Conservation (phyloP, 2,888 invertebrate species). For the Polylopha cassiicola region DNA sequence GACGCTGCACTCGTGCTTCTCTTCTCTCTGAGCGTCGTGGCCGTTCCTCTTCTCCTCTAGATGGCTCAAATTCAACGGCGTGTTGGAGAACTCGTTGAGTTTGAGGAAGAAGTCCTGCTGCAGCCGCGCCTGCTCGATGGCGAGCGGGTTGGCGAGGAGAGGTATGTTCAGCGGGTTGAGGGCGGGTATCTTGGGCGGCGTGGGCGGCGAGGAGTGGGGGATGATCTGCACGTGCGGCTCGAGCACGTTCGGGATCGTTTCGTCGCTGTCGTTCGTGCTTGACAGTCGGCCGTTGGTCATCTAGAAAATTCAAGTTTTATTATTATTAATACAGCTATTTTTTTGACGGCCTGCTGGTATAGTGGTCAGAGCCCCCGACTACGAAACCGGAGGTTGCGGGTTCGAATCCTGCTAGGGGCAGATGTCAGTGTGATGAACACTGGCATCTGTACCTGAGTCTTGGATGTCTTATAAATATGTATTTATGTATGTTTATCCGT, state of each 20-base stretch:
- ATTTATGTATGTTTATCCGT: too few species aligned
- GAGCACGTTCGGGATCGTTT: slow-evolving; percentile 67
- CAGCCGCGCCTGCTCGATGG: slow-evolving; percentile 63
- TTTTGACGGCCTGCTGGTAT: too few species aligned
- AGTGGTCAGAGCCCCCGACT: too few species aligned
- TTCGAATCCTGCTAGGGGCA: too few species aligned
- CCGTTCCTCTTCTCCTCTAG: slow-evolving; percentile 58
- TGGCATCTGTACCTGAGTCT: too few species aligned
- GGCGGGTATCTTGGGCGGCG: slow-evolving; percentile 38
- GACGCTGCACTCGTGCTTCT: slow-evolving; percentile 51
- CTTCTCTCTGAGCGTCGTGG: slow-evolving; percentile 42
- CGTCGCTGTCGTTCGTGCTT: slow-evolving; percentile 73
- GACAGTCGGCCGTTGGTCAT: slow-evolving; percentile 74
- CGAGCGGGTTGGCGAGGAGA: slow-evolving; percentile 52
- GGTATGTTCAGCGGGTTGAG: slow-evolving; percentile 40
- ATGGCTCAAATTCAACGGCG: slow-evolving; percentile 67
- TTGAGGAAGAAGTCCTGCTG: slow-evolving; percentile 66
- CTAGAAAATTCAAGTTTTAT: too few species aligned
- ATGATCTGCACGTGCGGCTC: slow-evolving; percentile 69
- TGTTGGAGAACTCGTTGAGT: slow-evolving; percentile 64
- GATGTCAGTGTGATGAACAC: background rate
- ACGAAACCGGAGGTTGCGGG: too few species aligned
- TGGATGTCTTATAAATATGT: too few species aligned
- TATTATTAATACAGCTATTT: too few species aligned
- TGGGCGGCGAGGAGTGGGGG: slow-evolving; percentile 60